Evolutionary conservation across 92 coral and sea anemone genomes (phyloP).

Genomic region (Micromussa lordhowensis): DNA sequence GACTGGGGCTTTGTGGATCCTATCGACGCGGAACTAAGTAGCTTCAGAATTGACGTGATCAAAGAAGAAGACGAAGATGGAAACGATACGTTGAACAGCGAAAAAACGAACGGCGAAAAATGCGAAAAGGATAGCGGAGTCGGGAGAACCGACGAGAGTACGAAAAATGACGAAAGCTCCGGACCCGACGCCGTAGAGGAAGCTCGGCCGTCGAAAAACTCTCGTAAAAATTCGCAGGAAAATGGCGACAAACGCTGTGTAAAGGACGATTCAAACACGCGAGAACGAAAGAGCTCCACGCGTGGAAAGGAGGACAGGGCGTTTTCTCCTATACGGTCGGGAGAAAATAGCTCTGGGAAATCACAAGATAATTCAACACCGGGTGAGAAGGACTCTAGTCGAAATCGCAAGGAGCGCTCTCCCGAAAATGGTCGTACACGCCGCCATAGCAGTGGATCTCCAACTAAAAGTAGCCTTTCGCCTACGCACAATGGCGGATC

Average conservation of each 20-base stretch:
- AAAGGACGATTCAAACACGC: slow-evolving; percentile 19
- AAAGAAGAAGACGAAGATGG: slow-evolving; percentile 97
- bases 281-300: slow-evolving; percentile 17
- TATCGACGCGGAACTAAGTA: slow-evolving; percentile 62
- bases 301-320: slow-evolving; percentile 30
- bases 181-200: slow-evolving; percentile 91
- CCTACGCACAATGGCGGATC: slow-evolving; percentile 72
- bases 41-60: slow-evolving; percentile 86
- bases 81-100: slow-evolving; percentile 77
- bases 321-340: slow-evolving; percentile 45
- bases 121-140: slow-evolving; percentile 98
- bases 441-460: slow-evolving; percentile 58
- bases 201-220: not conserved
- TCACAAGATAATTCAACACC: slow-evolving; percentile 15
- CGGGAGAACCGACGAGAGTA: slow-evolving; percentile 94
- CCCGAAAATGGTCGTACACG: slow-evolving; percentile 57
- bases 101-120: slow-evolving; percentile 84
- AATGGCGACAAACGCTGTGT: not conserved
- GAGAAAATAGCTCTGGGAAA: not conserved
- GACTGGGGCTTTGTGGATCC: slow-evolving; percentile 79
- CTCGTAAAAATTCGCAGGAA: slow-evolving; percentile 8
- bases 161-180: slow-evolving; percentile 94
- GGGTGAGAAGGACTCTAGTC: slow-evolving; percentile 25
- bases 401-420: slow-evolving; percentile 60
- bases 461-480: slow-evolving; percentile 65